Conservation (phyloP, 1,140 invertebrate species). For the Drosophila pseudoananassae region DNA sequence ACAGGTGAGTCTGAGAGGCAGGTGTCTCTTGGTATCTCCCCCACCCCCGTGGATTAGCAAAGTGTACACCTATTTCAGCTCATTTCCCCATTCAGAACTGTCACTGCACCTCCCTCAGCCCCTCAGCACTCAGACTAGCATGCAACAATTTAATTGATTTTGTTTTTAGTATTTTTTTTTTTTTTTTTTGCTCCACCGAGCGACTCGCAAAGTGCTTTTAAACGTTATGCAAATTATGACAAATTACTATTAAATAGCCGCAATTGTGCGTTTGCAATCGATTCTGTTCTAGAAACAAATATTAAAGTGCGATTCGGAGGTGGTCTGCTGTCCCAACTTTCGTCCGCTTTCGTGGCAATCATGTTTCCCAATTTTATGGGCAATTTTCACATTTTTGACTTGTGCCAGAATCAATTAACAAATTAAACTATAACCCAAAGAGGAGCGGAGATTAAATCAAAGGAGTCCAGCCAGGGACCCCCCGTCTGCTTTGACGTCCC, state of each 20-base stretch:
- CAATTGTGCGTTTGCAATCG: conserved; percentile 67
- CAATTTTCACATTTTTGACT: conserved; percentile 54
- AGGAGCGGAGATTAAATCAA: conserved; percentile 38
- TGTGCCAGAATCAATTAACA: conserved; percentile 74
- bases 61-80: conserved; percentile 17
- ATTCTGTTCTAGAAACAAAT: conserved; percentile 42
- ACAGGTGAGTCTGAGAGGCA: conserved; percentile 31
- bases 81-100: conserved; percentile 19
- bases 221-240: conserved; percentile 79
- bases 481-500: conserved; percentile 54
- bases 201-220: conserved; percentile 67
- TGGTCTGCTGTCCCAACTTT: background rate
- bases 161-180: conserved; percentile 26
- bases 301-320: no score
- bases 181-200: no score
- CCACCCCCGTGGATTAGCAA: conserved; percentile 21
- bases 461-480: conserved; percentile 28
- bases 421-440: conserved; percentile 36
- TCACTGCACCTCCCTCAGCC: conserved; percentile 3
- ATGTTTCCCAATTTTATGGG: conserved; percentile 55
- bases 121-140: conserved; percentile 15
- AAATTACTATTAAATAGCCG: conserved; percentile 76
- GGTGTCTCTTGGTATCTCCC: conserved; percentile 26
- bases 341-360: conserved; percentile 11
- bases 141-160: conserved; percentile 76